Evolutionary conservation across 2,888 invertebrate species (phyloP).

Genomic region (Drosophila maculinotata): DNA sequence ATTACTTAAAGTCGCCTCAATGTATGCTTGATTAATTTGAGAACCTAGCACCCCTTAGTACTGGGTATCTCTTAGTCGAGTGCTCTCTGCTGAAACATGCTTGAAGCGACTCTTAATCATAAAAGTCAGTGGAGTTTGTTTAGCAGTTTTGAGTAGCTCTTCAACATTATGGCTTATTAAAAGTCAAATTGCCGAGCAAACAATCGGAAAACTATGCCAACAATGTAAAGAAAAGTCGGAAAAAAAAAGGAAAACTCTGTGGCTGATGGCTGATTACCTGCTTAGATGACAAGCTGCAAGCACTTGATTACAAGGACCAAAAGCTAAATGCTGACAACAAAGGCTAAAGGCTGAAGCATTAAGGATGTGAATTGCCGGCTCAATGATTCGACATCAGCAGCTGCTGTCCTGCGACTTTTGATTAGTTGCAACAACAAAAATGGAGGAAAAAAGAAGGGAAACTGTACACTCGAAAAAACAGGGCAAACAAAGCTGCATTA

Average conservation of each 20-base stretch:
- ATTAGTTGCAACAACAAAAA: constrained; percentile 36
- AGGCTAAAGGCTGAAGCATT: constrained; percentile 26
- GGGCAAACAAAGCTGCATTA: constrained; percentile 34
- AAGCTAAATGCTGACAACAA: constrained; percentile 25
- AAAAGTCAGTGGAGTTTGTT: constrained; percentile 12
- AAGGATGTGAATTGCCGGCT: constrained; percentile 44
- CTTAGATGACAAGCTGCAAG: constrained; percentile 22
- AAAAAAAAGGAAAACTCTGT: constrained; percentile 3
- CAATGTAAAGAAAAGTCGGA: constrained; percentile 2
- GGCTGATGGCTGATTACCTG: constrained; percentile 46
- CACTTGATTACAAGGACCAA: constrained; percentile 46
- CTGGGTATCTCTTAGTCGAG: not conserved
- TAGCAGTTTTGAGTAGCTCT: constrained; percentile 6
- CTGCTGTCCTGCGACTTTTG: constrained; percentile 31
- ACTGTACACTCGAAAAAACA: constrained; percentile 1
- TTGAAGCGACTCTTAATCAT: not conserved
- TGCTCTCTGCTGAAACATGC: not conserved
- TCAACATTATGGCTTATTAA: constrained; percentile 31
- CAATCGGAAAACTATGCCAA: constrained; percentile 34
- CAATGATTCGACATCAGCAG: constrained; percentile 32
- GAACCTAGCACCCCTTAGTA: not conserved
- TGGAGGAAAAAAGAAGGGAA: not conserved
- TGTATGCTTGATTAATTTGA: not conserved
- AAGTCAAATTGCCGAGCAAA: constrained; percentile 39
- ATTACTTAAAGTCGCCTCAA: too few species aligned